Conservation (phyloP, 2,888 invertebrate species). For the Brassicogethes aeneus region DNA sequence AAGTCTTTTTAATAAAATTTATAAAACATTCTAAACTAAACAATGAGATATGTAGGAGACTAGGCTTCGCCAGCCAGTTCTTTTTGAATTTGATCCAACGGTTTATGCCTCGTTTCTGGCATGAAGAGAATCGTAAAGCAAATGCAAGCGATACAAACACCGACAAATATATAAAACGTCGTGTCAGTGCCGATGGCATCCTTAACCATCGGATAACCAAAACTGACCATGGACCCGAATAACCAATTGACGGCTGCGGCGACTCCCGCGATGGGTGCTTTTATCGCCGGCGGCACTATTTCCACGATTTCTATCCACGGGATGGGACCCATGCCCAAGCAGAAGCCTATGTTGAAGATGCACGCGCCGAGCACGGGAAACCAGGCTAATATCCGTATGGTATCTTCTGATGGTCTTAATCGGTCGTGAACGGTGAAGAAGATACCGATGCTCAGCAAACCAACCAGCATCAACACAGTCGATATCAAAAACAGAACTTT, state of each 20-base stretch:
- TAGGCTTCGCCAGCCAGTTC: no score
- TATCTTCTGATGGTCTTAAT: constrained; percentile 29
- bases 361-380: constrained; percentile 56
- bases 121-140: neutral
- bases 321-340: constrained; percentile 61
- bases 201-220: neutral
- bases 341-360: constrained; percentile 72
- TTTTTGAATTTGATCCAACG: neutral
- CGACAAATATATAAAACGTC: neutral
- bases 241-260: neutral
- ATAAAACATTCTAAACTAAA: no score
- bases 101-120: neutral
- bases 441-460: constrained; percentile 58
- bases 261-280: neutral
- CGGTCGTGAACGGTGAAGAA: constrained; percentile 50
- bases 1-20: no score
- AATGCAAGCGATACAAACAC: neutral
- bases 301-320: neutral
- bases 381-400: constrained; percentile 54
- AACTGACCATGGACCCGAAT: neutral
- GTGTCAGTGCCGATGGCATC: neutral
- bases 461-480: constrained; percentile 58
- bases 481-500: constrained; percentile 66
- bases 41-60: no score
- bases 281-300: neutral